phyloP scores from a whole-genome alignment of 2,888 invertebrate species.

The Calameuta idolon region DNA sequence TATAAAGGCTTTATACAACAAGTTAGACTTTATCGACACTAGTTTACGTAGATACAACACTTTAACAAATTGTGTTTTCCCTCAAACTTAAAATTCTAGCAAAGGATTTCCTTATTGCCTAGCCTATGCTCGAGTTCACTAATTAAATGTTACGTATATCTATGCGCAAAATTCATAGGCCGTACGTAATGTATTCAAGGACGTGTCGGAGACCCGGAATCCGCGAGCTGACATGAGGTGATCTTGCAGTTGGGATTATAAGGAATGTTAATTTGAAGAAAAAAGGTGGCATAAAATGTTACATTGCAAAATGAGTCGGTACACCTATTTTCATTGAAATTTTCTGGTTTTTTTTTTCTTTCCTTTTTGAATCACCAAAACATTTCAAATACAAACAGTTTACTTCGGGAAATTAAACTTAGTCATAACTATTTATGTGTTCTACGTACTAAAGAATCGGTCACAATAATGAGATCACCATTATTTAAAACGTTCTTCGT shows the following conservation, averaged over 20 bases:
- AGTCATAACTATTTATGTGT: neutral
- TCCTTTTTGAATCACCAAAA: neutral
- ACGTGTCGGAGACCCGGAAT: neutral
- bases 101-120: neutral
- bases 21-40: constrained; percentile 32
- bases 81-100: constrained; percentile 6
- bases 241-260: neutral
- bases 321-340: neutral
- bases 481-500: neutral
- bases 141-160: constrained; percentile 2
- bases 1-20: constrained; percentile 50
- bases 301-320: neutral
- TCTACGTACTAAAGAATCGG: neutral
- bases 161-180: neutral
- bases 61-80: neutral
- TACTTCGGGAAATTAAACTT: neutral
- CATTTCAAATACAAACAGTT: neutral
- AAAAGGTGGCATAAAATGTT: neutral
- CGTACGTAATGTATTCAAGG: neutral
- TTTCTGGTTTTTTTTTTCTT: neutral
- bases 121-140: neutral
- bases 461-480: neutral
- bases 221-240: neutral
- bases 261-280: neutral
- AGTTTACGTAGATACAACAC: constrained; percentile 1